Evolutionary conservation across 2,888 invertebrate genomes (phyloP), one percentile per base, ranked within the genome.

Genomic region (Athripsodes cinereus): DNA sequence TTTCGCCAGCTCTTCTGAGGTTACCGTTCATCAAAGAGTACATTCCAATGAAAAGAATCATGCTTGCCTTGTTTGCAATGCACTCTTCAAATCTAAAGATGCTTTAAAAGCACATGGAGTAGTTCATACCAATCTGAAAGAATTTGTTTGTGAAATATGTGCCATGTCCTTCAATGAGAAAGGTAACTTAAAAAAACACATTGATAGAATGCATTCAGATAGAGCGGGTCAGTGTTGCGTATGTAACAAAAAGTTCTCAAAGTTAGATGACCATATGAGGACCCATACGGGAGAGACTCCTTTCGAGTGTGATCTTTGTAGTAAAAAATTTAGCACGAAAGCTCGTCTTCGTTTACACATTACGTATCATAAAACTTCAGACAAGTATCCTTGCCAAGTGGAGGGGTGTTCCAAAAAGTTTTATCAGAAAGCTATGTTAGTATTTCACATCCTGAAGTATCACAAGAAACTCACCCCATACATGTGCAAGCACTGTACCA

Each of bases 241-340:
- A 5, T 83, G 83, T 64, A 66, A 72, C 8, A 82, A 82, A 66
- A 74, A 76, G 3, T 82, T 78, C 64, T 73, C 82, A 0, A 78
- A 83, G 65, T 65, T 83, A n/a, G 77, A 76, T 52, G 76, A 74
- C 1, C 83, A 83, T 62, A 79, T 80, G 79, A 69, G 78, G 1
- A 78, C 78, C 60, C 83, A 83, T 62, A 82, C 80, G 0, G 82
- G 82, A 0, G 81, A 81, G 63, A 79, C 72, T 48, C 76, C 76
- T 0, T 76, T 71, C 64, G 61, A 67, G 1, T 79, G 79, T 64
- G 69, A 69, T 22, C 59, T 72, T 18, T 79, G 79, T 63, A 69
- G 70, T 31, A 71, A 72, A 55, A 66, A 71, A 1, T 79, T 73
- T 65, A 67, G 68, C 1, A 69, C 70, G 0, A 71, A 74, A 58